Percentiles rank a stretch among this genome's conserved stretches.
Evolutionary conservation across 1,140 invertebrate genomes (phyloP).

Genomic region (Bombus picipes): DNA sequence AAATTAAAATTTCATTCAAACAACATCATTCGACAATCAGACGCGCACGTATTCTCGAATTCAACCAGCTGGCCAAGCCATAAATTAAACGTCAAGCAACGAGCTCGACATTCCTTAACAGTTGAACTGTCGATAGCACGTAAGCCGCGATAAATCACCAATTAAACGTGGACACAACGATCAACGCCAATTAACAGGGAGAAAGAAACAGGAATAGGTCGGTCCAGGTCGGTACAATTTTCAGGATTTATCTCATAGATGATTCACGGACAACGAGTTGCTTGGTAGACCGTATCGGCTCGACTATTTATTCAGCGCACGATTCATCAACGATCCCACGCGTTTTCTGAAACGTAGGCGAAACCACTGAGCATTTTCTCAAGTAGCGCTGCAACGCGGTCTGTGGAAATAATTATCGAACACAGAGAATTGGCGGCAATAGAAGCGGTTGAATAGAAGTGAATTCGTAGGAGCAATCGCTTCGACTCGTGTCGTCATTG

Average conservation of each 20-base stretch:
- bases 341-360: conserved; percentile 13
- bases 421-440: not conserved
- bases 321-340: conserved; percentile 20
- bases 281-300: not conserved
- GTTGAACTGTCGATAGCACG: not conserved
- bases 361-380: not conserved
- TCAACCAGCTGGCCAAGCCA: not conserved
- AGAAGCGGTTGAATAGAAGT: no score
- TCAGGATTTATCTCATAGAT: conserved; percentile 1
- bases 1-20: no score
- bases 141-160: not conserved
- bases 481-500: conserved; percentile 1
- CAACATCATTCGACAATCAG: not conserved
- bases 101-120: not conserved
- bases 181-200: not conserved
- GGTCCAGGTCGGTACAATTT: not conserved
- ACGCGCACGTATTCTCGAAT: not conserved
- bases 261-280: not conserved
- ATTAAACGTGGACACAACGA: not conserved
- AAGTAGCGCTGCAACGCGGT: no score
- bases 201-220: not conserved
- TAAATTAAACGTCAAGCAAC: not conserved
- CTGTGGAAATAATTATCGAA: not conserved
- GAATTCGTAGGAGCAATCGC: conserved; percentile 3
- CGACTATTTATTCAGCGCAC: not conserved